Evolutionary conservation across 2,113 vertebrate genomes (phyloP), one percentile per base, ranked within the genome.

Genomic region (Brachyhypopomus gauderio): DNA sequence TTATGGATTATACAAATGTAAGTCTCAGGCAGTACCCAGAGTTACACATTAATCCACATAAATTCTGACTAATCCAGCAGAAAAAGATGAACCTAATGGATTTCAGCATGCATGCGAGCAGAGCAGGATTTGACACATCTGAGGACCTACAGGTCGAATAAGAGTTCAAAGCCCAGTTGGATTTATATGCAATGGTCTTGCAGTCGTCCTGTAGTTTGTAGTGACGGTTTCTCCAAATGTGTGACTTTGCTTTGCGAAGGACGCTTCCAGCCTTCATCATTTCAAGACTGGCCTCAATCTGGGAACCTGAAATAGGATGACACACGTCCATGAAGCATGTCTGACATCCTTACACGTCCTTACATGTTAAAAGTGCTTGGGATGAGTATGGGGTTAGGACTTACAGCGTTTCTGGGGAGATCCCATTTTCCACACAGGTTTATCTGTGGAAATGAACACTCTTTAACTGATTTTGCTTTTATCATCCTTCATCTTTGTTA

Each of bases 171-270:
- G 94, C 90, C 80, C 93, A 95, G 90, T 94, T 95, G 75, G 95
- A 97, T 82, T 96, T 94, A 88, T 98, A 97, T 95, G 95, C 96
- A 85, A 99, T 93, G 0, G 95, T 98, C 94, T 96, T 92, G 81
- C 95, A 93, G 9, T 99, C 97, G 0, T 97, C 94, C 87, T 96
- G 93, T 8, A 99, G 94, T 81, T 93, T 94, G 91, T 96, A 98
- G 88, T 93, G 95, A n/a, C 97, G 91, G 60, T 93, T 94, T 84
- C 96, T 98, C 96, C 96, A 99, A 55, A 81, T 94, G 72, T 93
- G 94, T 79, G 97, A 96, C 84, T 96, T 98, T 77, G 98, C 95
- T 88, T 98, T 99, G 76, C 96, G 94, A 91, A 98, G 91, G 87
- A 94, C 80, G 0, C 89, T 93, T 30, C 96, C 97, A 17, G 91